phyloP scores from a whole-genome alignment of 2,113 vertebrate species.

The Cochlearius cochlearius region DNA sequence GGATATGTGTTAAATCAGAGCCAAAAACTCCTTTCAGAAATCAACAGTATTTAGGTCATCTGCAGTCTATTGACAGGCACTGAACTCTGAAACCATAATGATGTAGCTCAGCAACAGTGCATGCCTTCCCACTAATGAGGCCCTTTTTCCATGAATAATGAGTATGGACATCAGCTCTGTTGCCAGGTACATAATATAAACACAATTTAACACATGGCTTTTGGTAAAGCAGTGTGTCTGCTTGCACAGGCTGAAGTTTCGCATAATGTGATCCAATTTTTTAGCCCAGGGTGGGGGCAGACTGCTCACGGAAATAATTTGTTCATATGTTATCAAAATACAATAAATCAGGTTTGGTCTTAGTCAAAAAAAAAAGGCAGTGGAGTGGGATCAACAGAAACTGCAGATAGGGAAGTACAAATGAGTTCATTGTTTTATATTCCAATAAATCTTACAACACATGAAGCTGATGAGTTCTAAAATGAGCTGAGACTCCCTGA shows the following conservation, averaged over 20 bases:
- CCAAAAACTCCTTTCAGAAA: slow-evolving; percentile 66
- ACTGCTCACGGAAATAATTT: slow-evolving; percentile 69
- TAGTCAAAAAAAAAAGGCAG: background rate
- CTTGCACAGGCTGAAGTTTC: slow-evolving; percentile 66
- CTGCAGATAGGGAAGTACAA: slow-evolving; percentile 49
- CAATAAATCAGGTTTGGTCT: slow-evolving; percentile 67
- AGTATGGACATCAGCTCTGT: slow-evolving; percentile 73
- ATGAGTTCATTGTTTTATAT: slow-evolving; percentile 72
- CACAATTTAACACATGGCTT: slow-evolving; percentile 69
- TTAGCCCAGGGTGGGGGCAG: slow-evolving; percentile 65
- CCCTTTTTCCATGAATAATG: slow-evolving; percentile 77
- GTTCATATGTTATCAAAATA: slow-evolving; percentile 78
- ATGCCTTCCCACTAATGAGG: slow-evolving; percentile 70
- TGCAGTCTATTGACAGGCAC: slow-evolving; percentile 65
- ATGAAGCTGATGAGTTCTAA: slow-evolving; percentile 67
- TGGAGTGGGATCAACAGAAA: slow-evolving; percentile 50
- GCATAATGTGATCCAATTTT: slow-evolving; percentile 62
- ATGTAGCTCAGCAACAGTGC: slow-evolving; percentile 68
- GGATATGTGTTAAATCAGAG: slow-evolving; percentile 28
- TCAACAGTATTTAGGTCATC: slow-evolving; percentile 71
- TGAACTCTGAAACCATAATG: slow-evolving; percentile 64
- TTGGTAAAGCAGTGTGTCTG: slow-evolving; percentile 66
- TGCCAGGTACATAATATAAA: slow-evolving; percentile 78
- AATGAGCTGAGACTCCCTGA: slow-evolving; percentile 63
- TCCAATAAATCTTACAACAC: slow-evolving; percentile 68